These are phyloP conservation scores for Aspidiotus destructor DNA, from an alignment of 2,888 invertebrate species.

Conservation along the genomic window DNA sequence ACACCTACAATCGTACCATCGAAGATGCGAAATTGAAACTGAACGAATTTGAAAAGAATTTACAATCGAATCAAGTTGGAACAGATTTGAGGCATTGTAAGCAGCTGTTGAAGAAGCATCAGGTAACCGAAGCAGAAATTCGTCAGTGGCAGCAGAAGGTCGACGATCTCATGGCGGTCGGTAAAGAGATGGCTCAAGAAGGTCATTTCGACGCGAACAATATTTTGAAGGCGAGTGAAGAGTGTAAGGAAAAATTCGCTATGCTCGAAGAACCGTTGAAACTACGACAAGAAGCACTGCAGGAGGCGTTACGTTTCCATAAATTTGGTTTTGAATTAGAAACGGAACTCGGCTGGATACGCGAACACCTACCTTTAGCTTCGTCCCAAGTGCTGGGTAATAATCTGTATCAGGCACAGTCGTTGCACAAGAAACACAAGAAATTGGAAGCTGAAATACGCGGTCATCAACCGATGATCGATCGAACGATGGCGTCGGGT, in stretches of 20 bases:
- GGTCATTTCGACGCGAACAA: conserved; percentile 90
- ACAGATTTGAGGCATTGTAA: conserved; percentile 85
- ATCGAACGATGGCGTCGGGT: conserved; percentile 72
- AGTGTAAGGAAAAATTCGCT: conserved; percentile 60
- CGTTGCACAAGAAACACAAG: conserved; percentile 83
- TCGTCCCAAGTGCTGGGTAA: conserved; percentile 64
- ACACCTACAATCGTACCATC: conserved; percentile 62
- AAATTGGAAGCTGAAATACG: conserved; percentile 82
- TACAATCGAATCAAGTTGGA: conserved; percentile 74
- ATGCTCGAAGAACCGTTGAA: conserved; percentile 63
- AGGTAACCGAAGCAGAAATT: conserved; percentile 77
- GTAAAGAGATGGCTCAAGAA: conserved; percentile 81
- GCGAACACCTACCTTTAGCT: conserved; percentile 75
- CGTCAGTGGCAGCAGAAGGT: conserved; percentile 73
- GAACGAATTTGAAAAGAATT: conserved; percentile 68
- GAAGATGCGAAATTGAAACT: conserved; percentile 82
- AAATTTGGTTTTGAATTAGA: conserved; percentile 90
- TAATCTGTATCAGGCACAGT: conserved; percentile 86
- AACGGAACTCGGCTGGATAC: conserved; percentile 89
- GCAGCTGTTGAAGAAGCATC: conserved; percentile 79
- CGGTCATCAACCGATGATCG: conserved; percentile 76
- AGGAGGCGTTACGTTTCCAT: conserved; percentile 75
- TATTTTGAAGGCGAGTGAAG: conserved; percentile 67
- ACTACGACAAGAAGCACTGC: conserved; percentile 62
- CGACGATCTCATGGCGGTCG: conserved; percentile 63